These are phyloP conservation scores for Bombyx huttoni DNA, from an alignment of 2,888 invertebrate genomes.

Conservation along the genomic window DNA sequence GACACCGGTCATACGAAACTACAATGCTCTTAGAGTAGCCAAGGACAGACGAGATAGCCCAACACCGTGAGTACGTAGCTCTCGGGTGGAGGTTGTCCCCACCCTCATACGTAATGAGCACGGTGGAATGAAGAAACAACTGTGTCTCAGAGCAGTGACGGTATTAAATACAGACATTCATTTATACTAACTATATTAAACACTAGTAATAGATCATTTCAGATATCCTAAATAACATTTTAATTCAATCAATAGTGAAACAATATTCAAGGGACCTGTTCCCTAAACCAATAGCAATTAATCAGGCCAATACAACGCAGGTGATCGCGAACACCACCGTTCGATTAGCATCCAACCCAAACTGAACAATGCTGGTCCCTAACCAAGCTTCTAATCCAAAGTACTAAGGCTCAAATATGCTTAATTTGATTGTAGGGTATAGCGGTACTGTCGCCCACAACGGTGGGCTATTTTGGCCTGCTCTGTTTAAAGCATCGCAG, in stretches of 20 bases:
- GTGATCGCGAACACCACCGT: constrained; percentile 58
- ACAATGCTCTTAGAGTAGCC: too few relatives aligned
- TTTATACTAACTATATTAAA: background rate
- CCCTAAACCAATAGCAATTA: constrained; percentile 46
- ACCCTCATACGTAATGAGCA: too few relatives aligned
- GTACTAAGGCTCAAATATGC: constrained; percentile 16
- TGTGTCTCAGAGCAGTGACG: too few relatives aligned
- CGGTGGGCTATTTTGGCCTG: constrained; percentile 46
- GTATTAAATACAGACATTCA: too few relatives aligned
- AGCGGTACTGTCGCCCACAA: constrained; percentile 18
- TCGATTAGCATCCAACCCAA: constrained; percentile 44
- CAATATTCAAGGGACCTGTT: constrained; percentile 29
- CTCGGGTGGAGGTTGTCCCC: too few relatives aligned
- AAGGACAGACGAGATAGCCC: too few relatives aligned
- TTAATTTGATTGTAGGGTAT: constrained; percentile 1
- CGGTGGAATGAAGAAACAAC: too few relatives aligned
- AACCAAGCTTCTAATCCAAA: constrained; percentile 1
- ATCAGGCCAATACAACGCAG: constrained; percentile 56
- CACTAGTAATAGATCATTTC: background rate
- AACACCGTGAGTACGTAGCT: too few relatives aligned
- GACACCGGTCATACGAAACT: too few relatives aligned
- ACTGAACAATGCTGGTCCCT: constrained; percentile 7
- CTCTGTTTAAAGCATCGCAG: constrained; percentile 59
- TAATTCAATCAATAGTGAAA: constrained; percentile 33
- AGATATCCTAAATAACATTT: constrained; percentile 6